phyloP scores from a whole-genome alignment of 1,140 invertebrate species.

The Linepithema humile region DNA sequence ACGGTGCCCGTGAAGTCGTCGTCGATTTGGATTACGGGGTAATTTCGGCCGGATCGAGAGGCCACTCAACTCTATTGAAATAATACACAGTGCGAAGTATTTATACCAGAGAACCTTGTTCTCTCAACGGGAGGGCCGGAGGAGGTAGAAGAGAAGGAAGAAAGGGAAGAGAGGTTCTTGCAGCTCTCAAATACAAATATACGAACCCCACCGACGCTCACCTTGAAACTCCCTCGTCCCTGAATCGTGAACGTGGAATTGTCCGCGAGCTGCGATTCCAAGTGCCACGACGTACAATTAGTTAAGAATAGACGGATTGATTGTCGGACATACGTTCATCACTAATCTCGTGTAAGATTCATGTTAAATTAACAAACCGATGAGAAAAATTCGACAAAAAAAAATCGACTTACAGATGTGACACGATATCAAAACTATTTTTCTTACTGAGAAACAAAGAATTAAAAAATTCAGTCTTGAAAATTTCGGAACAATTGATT shows the following conservation, averaged over 20 bases:
- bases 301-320: slow-evolving; percentile 55
- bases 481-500: neutral
- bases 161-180: slow-evolving; percentile 67
- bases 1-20: slow-evolving; percentile 25
- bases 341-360: slow-evolving; percentile 6
- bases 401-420: neutral
- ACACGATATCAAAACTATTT: neutral
- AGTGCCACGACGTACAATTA: slow-evolving; percentile 27
- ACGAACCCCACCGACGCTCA: slow-evolving; percentile 54
- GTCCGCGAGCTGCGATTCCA: slow-evolving; percentile 27
- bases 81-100: slow-evolving; percentile 72
- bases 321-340: slow-evolving; percentile 21
- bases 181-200: slow-evolving; percentile 64
- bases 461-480: neutral
- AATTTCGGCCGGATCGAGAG: slow-evolving; percentile 56
- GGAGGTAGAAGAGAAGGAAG: slow-evolving; percentile 52
- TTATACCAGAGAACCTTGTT: slow-evolving; percentile 67
- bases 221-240: slow-evolving; percentile 51
- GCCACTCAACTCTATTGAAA: slow-evolving; percentile 71
- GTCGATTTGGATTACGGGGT: slow-evolving; percentile 40
- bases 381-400: neutral
- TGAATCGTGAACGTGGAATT: slow-evolving; percentile 39
- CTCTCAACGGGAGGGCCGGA: slow-evolving; percentile 33
- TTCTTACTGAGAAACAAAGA: neutral
- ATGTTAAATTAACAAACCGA: neutral